Percentiles rank a stretch among this genome's conserved stretches.
phyloP scores from a whole-genome alignment of 2,888 invertebrate genomes.

The Limnephilus lunatus region DNA sequence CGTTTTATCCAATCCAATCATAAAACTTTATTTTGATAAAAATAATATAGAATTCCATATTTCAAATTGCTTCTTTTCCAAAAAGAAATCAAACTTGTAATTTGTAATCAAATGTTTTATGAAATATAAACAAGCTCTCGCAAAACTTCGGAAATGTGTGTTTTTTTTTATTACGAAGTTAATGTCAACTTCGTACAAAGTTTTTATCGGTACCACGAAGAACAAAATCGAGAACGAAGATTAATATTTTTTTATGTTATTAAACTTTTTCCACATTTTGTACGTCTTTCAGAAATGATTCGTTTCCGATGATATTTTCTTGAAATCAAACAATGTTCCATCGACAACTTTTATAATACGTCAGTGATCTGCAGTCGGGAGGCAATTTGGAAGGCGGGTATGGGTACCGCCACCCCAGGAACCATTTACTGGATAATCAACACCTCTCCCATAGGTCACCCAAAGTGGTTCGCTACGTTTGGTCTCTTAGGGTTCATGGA shows the following conservation, averaged over 20 bases:
- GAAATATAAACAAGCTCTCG: background rate
- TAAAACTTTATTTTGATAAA: background rate
- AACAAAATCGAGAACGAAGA: background rate
- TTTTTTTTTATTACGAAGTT: background rate
- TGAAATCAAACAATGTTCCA: background rate
- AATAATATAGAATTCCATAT: background rate
- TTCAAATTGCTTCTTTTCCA: background rate
- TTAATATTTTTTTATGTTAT: background rate
- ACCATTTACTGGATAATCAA: no score
- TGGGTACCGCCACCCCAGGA: no score
- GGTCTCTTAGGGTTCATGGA: no score
- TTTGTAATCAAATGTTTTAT: conserved; percentile 2
- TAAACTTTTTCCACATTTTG: background rate
- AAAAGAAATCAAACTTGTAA: background rate
- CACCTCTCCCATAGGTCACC: no score
- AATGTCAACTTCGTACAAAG: background rate
- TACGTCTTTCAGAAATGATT: background rate
- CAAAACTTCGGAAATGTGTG: background rate
- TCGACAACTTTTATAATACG: background rate
- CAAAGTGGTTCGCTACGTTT: no score
- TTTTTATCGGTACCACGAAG: background rate
- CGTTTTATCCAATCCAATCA: background rate
- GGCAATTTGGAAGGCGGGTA: no score
- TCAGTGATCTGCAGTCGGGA: no score
- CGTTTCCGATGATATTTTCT: background rate